Percentiles rank a stretch among this genome's conserved stretches.
phyloP scores from a whole-genome alignment of 2,113 vertebrate genomes.

The Lasiurus cinereus region DNA sequence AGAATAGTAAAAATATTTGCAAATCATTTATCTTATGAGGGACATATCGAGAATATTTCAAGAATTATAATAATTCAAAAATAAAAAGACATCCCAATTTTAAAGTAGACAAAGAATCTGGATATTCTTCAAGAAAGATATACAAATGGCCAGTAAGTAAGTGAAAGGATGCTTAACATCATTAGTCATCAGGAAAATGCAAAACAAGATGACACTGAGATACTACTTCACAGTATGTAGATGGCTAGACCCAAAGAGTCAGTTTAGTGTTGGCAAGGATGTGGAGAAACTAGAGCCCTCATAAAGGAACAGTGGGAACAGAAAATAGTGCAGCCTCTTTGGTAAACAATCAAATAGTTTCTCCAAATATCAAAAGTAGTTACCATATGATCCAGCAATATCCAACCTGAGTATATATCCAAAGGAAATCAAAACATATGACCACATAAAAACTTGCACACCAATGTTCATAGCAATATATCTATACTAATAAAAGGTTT shows the following conservation, averaged over 20 bases:
- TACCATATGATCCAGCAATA: neutral
- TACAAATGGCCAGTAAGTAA: no score
- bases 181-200: neutral
- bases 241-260: neutral
- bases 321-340: neutral
- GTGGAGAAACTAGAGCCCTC: neutral
- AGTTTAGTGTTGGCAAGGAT: neutral
- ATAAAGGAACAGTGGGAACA: neutral
- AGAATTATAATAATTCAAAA: neutral
- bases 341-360: neutral
- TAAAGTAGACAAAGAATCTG: neutral
- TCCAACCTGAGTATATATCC: neutral
- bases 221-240: neutral
- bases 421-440: neutral
- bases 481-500: no score
- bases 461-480: no score
- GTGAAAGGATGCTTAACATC: no score
- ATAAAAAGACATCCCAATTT: neutral
- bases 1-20: neutral
- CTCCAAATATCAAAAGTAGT: neutral
- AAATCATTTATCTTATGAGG: neutral
- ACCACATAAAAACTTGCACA: no score
- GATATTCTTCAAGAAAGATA: neutral
- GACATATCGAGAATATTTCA: neutral
- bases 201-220: neutral